A percentile compares a stretch with the other conserved stretches of the same genome.
phyloP scores from a whole-genome alignment of 2,888 invertebrate genomes.

The Rhamphomyia laevipes region DNA sequence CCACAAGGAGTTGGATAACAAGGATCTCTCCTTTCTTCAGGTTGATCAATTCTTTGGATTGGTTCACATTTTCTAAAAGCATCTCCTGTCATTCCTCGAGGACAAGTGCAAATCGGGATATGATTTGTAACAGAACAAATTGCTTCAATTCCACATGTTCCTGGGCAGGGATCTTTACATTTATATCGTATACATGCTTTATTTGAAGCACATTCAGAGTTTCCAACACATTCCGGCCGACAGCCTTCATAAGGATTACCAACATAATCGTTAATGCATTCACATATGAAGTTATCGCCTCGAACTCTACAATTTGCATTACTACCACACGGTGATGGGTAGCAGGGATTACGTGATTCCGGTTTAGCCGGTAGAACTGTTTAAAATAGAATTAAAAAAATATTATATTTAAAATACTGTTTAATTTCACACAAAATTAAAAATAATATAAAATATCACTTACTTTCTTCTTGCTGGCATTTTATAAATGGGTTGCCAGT shows the following conservation, averaged over 20 bases:
- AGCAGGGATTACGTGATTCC: conserved; percentile 47
- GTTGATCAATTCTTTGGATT: conserved; percentile 22
- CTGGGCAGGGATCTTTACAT: conserved; percentile 72
- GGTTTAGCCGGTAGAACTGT: conserved; percentile 20
- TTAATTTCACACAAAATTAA: background rate
- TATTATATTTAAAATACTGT: background rate
- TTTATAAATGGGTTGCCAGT: conserved; percentile 64
- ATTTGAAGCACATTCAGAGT: conserved; percentile 73
- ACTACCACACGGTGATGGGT: conserved; percentile 60
- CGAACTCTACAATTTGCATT: conserved; percentile 51
- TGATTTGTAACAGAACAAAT: conserved; percentile 64
- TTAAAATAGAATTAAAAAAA: conserved; percentile 10
- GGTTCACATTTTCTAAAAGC: conserved; percentile 45
- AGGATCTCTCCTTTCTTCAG: conserved; percentile 37
- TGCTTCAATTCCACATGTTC: conserved; percentile 73
- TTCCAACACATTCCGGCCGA: conserved; percentile 75
- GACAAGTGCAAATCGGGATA: conserved; percentile 51
- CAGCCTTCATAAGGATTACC: conserved; percentile 68
- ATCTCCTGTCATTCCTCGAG: conserved; percentile 50
- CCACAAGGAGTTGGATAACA: conserved; percentile 68
- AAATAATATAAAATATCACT: conserved; percentile 17
- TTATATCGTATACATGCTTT: conserved; percentile 71
- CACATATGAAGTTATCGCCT: conserved; percentile 46
- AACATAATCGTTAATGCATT: conserved; percentile 49
- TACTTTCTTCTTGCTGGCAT: conserved; percentile 38